These are phyloP conservation scores for Sebastes taczanowskii DNA, from an alignment of 2,797 vertebrate genomes.

Conservation along the genomic window DNA sequence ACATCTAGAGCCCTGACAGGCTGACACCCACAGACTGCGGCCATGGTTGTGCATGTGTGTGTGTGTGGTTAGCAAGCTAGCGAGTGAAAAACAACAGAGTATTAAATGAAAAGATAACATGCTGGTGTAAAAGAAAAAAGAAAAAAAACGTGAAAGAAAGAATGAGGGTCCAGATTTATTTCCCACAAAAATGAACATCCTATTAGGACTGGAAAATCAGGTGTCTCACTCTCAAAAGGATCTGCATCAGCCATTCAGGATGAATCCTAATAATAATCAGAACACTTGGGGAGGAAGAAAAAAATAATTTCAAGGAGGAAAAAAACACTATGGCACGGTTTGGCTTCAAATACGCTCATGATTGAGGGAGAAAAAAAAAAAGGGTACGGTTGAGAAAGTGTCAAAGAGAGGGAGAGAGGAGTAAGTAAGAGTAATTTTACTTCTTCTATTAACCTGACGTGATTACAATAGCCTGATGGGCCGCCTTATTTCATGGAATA, in stretches of 20 bases:
- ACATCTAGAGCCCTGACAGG: conserved; percentile 82
- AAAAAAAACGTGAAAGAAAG: conserved; percentile 20
- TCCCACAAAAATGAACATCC: conserved; percentile 84
- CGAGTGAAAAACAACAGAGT: conserved; percentile 28
- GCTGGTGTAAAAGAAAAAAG: not conserved
- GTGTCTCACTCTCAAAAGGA: conserved; percentile 85
- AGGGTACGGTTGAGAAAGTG: conserved; percentile 53
- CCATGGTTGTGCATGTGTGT: conserved; percentile 35
- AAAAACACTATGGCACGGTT: conserved; percentile 84
- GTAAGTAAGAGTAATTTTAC: conserved; percentile 91
- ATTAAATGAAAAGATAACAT: conserved; percentile 63
- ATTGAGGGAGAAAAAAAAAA: conserved; percentile 43
- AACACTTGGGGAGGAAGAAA: conserved; percentile 79
- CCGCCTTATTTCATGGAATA: conserved; percentile 97
- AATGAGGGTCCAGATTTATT: conserved; percentile 75
- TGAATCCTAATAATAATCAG: conserved; percentile 89
- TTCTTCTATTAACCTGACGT: conserved; percentile 97
- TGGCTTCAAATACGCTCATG: conserved; percentile 86
- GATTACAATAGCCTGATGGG: conserved; percentile 93
- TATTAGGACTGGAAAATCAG: conserved; percentile 92
- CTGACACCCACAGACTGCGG: conserved; percentile 74
- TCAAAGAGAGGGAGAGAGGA: conserved; percentile 69
- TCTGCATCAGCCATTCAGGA: conserved; percentile 87
- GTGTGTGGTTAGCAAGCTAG: conserved; percentile 1
- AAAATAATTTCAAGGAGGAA: conserved; percentile 58